Conservation (phyloP, 2,888 invertebrate species). For the Agriopis marginaria region DNA sequence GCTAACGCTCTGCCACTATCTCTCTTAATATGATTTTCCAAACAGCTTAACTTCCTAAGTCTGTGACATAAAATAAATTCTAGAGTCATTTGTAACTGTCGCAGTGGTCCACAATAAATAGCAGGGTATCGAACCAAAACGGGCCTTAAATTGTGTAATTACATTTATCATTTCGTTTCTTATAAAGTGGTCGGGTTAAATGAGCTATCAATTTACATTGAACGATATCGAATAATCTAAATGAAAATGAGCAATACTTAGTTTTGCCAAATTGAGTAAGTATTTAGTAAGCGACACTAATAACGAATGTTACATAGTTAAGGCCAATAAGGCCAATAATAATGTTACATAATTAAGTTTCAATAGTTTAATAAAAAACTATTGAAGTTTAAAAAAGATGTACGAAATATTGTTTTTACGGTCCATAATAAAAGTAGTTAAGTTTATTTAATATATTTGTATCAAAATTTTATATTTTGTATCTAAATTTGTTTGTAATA, state of each 20-base stretch:
- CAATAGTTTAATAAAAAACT: no score
- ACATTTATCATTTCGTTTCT: constrained; percentile 29
- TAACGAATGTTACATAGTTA: neutral
- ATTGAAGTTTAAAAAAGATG: no score
- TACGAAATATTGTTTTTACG: no score
- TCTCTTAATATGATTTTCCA: neutral
- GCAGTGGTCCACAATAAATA: constrained; percentile 32
- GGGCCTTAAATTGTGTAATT: constrained; percentile 37
- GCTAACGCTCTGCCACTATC: neutral
- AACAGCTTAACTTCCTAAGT: neutral
- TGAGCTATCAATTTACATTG: constrained; percentile 33
- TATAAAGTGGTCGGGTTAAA: constrained; percentile 16
- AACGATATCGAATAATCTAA: constrained; percentile 14
- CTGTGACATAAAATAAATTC: constrained; percentile 27
- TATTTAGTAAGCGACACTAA: constrained; percentile 21
- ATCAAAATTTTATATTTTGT: no score
- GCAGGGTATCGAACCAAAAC: constrained; percentile 32
- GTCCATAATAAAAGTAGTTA: no score
- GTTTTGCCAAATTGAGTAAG: constrained; percentile 3
- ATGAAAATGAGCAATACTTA: neutral
- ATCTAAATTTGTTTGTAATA: no score
- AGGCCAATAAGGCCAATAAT: no score
- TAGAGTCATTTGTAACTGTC: constrained; percentile 43
- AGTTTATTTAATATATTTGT: no score
- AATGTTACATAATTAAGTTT: no score